Conservation (phyloP, 2,888 invertebrate genomes). For the Phalera bucephala region DNA sequence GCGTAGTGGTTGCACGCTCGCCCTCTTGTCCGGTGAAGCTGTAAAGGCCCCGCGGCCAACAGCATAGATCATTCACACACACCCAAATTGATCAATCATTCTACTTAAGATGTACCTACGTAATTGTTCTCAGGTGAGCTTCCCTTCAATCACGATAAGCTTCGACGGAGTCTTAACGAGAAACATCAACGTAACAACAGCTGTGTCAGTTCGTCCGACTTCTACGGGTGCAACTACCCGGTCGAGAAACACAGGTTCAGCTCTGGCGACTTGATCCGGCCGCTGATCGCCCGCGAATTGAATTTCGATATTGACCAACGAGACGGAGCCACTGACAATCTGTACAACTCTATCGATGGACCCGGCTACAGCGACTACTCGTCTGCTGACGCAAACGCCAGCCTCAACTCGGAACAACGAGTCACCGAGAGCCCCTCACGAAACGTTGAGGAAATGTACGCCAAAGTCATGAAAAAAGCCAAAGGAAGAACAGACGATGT, state of each 20-base stretch:
- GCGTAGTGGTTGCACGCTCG: too few species aligned
- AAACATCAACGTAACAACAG: conserved; percentile 80
- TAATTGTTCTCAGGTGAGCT: conserved; percentile 70
- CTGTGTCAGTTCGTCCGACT: conserved; percentile 79
- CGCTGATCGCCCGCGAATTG: conserved; percentile 71
- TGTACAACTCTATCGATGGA: conserved; percentile 71
- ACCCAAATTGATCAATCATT: too few species aligned
- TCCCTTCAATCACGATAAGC: conserved; percentile 70
- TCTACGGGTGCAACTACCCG: conserved; percentile 80
- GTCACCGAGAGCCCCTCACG: conserved; percentile 83
- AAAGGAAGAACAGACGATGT: conserved; percentile 73
- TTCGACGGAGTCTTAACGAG: conserved; percentile 76
- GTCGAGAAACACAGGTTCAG: conserved; percentile 78
- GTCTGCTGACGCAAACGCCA: conserved; percentile 57
- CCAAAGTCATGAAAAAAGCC: conserved; percentile 91
- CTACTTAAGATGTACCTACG: too few species aligned
- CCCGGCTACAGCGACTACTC: conserved; percentile 60
- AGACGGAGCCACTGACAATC: conserved; percentile 53
- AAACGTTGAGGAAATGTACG: conserved; percentile 95
- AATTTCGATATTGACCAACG: conserved; percentile 69
- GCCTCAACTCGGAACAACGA: conserved; percentile 59
- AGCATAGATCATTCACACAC: too few species aligned
- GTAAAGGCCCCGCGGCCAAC: too few species aligned
- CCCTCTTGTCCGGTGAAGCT: too few species aligned
- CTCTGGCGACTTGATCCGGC: conserved; percentile 73